Percentiles rank a stretch among this genome's conserved stretches.
These are phyloP conservation scores for Chrysotoxum bicinctum DNA, from an alignment of 2,888 invertebrate species.

Conservation along the genomic window DNA sequence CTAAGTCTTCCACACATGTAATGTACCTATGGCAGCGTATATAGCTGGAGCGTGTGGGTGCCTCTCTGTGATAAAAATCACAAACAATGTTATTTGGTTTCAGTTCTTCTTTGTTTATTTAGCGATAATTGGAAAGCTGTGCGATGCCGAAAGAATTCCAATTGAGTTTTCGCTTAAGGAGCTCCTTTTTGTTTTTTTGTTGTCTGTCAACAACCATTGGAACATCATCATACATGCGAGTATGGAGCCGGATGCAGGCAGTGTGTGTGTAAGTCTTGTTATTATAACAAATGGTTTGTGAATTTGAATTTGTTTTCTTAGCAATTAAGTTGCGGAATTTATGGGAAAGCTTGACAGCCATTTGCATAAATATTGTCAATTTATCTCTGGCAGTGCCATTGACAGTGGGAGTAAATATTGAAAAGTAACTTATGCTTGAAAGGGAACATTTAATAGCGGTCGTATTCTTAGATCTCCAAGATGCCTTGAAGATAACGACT, in stretches of 20 bases:
- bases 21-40: background rate
- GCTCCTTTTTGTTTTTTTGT: background rate
- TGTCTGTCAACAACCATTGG: slow-evolving; percentile 43
- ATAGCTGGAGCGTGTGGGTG: background rate
- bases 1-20: background rate
- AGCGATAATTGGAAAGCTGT: slow-evolving; percentile 70
- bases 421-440: background rate
- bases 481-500: no score
- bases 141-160: slow-evolving; percentile 42
- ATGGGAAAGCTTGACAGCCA: slow-evolving; percentile 34
- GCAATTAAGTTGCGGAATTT: slow-evolving; percentile 49
- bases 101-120: slow-evolving; percentile 59
- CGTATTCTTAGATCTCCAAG: no score
- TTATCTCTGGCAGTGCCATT: background rate
- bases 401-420: slow-evolving; percentile 1
- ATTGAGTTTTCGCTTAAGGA: slow-evolving; percentile 16
- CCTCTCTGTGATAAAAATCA: slow-evolving; percentile 52
- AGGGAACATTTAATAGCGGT: background rate
- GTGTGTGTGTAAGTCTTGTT: slow-evolving; percentile 12
- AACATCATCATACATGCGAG: background rate
- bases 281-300: slow-evolving; percentile 47
- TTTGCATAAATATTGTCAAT: slow-evolving; percentile 21
- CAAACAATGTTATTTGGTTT: slow-evolving; percentile 37
- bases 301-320: slow-evolving; percentile 56
- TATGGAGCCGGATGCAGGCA: background rate